phyloP scores from a whole-genome alignment of 2,888 invertebrate genomes.

The Lycocerus yunnanus region DNA sequence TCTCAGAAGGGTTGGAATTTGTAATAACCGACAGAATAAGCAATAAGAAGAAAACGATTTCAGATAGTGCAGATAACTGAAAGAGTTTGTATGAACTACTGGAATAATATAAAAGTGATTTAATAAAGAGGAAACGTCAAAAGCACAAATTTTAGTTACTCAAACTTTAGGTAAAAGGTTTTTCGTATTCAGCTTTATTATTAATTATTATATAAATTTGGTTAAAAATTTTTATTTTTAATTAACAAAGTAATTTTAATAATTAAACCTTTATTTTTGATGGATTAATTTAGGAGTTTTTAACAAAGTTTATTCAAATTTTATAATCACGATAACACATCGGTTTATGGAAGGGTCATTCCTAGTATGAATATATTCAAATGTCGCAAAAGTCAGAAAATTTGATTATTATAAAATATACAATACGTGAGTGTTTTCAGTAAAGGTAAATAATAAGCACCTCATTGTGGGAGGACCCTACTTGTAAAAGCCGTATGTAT shows the following conservation, averaged over 20 bases:
- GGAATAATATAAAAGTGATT: conserved; percentile 31
- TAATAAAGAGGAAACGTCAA: conserved; percentile 13
- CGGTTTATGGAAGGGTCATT: not conserved
- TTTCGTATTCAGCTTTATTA: not conserved
- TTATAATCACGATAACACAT: not conserved
- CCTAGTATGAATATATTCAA: not conserved
- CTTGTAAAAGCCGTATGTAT: too few species aligned
- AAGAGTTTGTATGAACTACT: conserved; percentile 28
- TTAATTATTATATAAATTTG: too few species aligned
- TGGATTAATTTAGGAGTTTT: not conserved
- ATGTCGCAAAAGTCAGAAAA: not conserved
- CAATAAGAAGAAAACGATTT: conserved; percentile 46
- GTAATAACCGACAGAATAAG: conserved; percentile 51
- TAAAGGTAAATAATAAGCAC: not conserved
- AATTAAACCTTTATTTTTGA: not conserved
- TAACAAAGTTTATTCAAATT: not conserved
- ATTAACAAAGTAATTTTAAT: not conserved
- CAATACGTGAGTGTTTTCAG: not conserved
- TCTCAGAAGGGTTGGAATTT: conserved; percentile 49
- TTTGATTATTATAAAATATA: not conserved
- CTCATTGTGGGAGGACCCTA: not conserved
- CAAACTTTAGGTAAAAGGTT: not conserved
- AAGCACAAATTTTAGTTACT: not conserved
- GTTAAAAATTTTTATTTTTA: too few species aligned
- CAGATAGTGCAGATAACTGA: conserved; percentile 30